Conservation (phyloP, 2,797 vertebrate genomes). For the Mus minutoides region DNA sequence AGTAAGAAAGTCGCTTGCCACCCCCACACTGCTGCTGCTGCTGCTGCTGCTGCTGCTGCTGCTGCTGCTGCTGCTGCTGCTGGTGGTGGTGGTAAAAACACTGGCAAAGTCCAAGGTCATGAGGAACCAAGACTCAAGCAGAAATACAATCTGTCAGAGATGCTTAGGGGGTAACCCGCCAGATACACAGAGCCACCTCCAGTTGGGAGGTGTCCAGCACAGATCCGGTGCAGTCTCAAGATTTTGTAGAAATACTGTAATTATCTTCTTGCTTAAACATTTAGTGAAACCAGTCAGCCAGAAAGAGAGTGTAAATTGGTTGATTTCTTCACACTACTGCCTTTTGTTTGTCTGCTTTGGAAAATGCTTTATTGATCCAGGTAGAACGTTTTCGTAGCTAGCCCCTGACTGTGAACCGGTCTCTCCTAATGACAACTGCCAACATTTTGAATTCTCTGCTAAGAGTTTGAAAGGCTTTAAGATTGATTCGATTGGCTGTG, state of each 20-base stretch:
- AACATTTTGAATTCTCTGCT: not conserved
- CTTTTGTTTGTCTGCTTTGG: conserved; percentile 68
- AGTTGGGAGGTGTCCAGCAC: conserved; percentile 66
- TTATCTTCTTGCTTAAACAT: conserved; percentile 71
- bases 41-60: conserved; percentile 85
- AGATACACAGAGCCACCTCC: conserved; percentile 65
- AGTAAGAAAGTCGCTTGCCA: conserved; percentile 78
- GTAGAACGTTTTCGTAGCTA: not conserved
- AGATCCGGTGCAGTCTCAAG: conserved; percentile 61
- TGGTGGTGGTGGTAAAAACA: conserved; percentile 86
- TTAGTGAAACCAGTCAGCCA: conserved; percentile 39
- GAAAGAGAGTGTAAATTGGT: conserved; percentile 72
- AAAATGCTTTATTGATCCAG: conserved; percentile 8
- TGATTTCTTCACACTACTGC: not conserved
- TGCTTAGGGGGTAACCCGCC: conserved; percentile 80
- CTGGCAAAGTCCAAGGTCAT: conserved; percentile 84
- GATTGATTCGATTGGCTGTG: not conserved
- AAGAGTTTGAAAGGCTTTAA: not conserved
- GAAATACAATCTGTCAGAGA: conserved; percentile 78
- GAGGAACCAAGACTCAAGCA: conserved; percentile 83
- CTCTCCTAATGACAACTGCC: not conserved
- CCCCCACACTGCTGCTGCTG: conserved; percentile 81
- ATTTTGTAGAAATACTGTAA: conserved; percentile 77
- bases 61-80: no score
- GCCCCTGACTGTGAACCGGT: not conserved